These are phyloP conservation scores for Chelon labrosus DNA, from an alignment of 2,797 vertebrate genomes.

Conservation along the genomic window DNA sequence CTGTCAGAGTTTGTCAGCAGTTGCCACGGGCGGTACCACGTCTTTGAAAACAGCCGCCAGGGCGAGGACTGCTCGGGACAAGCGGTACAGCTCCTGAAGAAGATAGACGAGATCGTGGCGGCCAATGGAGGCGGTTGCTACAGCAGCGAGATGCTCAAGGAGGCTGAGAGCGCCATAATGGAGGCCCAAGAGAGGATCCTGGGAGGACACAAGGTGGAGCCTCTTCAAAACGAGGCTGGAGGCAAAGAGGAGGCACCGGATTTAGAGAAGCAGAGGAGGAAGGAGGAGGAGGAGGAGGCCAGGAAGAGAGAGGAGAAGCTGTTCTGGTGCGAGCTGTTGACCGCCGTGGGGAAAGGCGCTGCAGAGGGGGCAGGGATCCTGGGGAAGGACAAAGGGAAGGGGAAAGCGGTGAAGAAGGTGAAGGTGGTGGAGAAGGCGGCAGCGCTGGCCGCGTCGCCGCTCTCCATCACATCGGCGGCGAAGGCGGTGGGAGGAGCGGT, in stretches of 20 bases:
- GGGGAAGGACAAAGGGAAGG: slow-evolving; percentile 74
- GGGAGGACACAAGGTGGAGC: slow-evolving; percentile 23
- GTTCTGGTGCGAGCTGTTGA: slow-evolving; percentile 85
- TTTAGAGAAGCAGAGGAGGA: slow-evolving; percentile 17
- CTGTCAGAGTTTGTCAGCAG: slow-evolving; percentile 71
- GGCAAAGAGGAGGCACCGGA: slow-evolving; percentile 21
- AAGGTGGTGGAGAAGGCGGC: slow-evolving; percentile 80
- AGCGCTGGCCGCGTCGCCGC: slow-evolving; percentile 77
- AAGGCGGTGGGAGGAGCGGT: slow-evolving; percentile 82
- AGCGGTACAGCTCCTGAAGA: slow-evolving; percentile 76
- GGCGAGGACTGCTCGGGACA: slow-evolving; percentile 54
- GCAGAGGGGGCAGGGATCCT: slow-evolving; percentile 82
- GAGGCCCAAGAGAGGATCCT: slow-evolving; percentile 71
- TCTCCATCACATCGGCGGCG: slow-evolving; percentile 79
- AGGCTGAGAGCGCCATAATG: slow-evolving; percentile 69
- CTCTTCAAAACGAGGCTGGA: background rate
- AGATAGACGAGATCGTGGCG: slow-evolving; percentile 72
- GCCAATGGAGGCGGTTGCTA: slow-evolving; percentile 78
- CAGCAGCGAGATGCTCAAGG: slow-evolving; percentile 69
- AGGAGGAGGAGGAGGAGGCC: slow-evolving; percentile 64
- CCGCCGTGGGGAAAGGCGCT: slow-evolving; percentile 80
- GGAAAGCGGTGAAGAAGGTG: slow-evolving; percentile 74
- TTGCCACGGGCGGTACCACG: slow-evolving; percentile 77
- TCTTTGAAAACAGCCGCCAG: slow-evolving; percentile 73
- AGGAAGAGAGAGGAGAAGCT: slow-evolving; percentile 77